phyloP scores from a whole-genome alignment of 2,113 vertebrate species.

The Alouatta palliata region DNA sequence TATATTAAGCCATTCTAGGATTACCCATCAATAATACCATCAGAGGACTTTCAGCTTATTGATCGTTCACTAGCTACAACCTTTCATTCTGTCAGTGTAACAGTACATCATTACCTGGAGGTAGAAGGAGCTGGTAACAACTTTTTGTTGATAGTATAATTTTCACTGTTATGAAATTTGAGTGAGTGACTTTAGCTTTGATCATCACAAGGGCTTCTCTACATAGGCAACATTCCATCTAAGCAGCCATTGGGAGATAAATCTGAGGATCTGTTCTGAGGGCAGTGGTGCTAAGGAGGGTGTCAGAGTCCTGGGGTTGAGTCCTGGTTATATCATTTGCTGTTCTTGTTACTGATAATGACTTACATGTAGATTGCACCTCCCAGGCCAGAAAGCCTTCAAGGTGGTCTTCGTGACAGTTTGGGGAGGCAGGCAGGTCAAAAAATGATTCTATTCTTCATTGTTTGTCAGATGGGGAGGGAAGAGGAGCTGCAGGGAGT shows the following conservation, averaged over 20 bases:
- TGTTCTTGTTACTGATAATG: not conserved
- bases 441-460: not conserved
- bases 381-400: not conserved
- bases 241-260: not conserved
- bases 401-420: not conserved
- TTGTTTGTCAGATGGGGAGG: not conserved
- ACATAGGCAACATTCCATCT: not conserved
- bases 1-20: not conserved
- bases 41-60: not conserved
- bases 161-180: not conserved
- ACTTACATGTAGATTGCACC: not conserved
- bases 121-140: not conserved
- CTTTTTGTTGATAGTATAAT: not conserved
- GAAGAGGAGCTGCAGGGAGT: not conserved
- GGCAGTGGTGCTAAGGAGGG: not conserved
- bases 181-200: not conserved
- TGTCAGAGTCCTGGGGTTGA: not conserved
- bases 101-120: not conserved
- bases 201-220: not conserved
- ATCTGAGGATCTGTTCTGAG: not conserved
- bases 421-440: not conserved
- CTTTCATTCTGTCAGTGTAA: not conserved
- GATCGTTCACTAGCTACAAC: not conserved
- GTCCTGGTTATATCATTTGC: not conserved
- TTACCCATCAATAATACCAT: not conserved